Conservation (phyloP, 2,797 vertebrate genomes). For the Danio albolineatus region DNA sequence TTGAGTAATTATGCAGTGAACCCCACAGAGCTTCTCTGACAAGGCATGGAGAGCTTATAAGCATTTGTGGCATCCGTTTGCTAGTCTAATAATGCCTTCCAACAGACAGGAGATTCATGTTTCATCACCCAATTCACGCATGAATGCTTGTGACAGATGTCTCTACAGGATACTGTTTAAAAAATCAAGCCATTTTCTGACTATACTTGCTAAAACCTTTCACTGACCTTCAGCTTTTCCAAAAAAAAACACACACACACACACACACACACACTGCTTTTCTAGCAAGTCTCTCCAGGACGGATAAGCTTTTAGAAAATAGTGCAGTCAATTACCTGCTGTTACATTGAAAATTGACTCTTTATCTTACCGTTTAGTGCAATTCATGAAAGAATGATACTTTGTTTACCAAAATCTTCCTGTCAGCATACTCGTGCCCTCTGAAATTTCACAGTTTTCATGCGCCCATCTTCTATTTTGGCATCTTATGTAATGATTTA, state of each 20-base stretch:
- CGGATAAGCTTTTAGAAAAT: background rate
- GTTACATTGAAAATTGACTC: background rate
- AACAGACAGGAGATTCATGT: slow-evolving; percentile 6
- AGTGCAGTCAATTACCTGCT: background rate
- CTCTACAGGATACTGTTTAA: slow-evolving; percentile 3
- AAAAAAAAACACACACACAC: slow-evolving; percentile 4
- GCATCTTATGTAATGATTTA: slow-evolving; percentile 48
- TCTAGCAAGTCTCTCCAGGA: background rate
- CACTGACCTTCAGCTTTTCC: slow-evolving; percentile 34
- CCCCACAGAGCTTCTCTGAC: slow-evolving; percentile 16
- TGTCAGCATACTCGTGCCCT: background rate
- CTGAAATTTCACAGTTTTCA: background rate
- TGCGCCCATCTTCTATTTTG: slow-evolving; percentile 16
- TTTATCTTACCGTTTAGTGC: background rate
- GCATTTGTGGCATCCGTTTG: slow-evolving; percentile 4
- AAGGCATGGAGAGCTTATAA: slow-evolving; percentile 23
- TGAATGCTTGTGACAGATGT: slow-evolving; percentile 16
- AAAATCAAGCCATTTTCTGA: slow-evolving; percentile 4
- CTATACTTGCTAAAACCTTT: background rate
- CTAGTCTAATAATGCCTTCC: slow-evolving; percentile 9
- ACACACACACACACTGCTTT: slow-evolving; percentile 4
- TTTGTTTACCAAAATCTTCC: background rate
- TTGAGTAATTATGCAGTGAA: slow-evolving; percentile 44
- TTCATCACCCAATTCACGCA: background rate
- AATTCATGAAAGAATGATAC: background rate